phyloP scores from a whole-genome alignment of 2,113 vertebrate species.

The Rhodinocichla rosea region DNA sequence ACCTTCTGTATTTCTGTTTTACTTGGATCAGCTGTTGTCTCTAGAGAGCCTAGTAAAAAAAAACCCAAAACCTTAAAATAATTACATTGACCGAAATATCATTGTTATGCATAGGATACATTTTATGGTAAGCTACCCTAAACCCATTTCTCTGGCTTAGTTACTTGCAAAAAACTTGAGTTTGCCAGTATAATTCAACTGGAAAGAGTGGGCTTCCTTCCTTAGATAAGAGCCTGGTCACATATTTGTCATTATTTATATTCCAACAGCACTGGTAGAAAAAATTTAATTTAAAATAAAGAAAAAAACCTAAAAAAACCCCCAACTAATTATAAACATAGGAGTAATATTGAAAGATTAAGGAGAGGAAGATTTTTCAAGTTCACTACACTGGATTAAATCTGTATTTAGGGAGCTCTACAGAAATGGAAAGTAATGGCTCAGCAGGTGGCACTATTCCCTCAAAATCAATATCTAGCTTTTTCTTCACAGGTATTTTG shows the following conservation, averaged over 20 bases:
- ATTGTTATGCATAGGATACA: neutral
- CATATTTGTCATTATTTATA: neutral
- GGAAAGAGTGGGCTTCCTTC: neutral
- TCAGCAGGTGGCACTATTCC: constrained; percentile 56
- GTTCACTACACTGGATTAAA: neutral
- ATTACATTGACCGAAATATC: neutral
- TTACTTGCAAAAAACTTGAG: neutral
- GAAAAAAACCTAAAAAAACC: neutral
- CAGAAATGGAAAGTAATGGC: neutral
- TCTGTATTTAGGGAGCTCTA: neutral
- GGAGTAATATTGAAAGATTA: neutral
- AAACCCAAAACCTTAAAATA: neutral
- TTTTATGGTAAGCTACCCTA: neutral
- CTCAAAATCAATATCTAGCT: neutral
- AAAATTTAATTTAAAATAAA: neutral
- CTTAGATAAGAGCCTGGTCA: neutral
- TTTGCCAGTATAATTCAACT: neutral
- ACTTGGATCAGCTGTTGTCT: neutral
- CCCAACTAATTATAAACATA: accelerated
- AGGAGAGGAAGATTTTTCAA: neutral
- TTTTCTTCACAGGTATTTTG: neutral
- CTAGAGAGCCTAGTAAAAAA: neutral
- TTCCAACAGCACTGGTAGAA: neutral
- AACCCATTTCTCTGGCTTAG: neutral
- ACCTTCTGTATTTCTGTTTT: neutral